Evolutionary conservation across 2,113 vertebrate species (phyloP), one percentile per base, ranked within the genome.

Genomic region (Eretmochelys imbricata): DNA sequence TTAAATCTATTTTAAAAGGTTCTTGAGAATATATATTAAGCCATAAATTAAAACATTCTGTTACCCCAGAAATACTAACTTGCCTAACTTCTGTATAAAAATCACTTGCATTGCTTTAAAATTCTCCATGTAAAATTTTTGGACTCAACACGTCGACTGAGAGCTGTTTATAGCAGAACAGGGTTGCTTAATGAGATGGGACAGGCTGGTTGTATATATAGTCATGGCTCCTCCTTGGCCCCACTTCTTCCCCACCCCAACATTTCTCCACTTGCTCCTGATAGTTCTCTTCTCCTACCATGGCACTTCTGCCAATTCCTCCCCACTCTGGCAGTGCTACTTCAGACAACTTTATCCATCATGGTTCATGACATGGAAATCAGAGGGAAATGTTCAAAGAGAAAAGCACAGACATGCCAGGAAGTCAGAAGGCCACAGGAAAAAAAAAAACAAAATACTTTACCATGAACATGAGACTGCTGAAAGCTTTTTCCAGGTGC

Each of bases 401-500:
- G 80, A 86, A 92, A 20, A 1, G 0, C 25, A 90, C 62, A 90
- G 55, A 75, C 3, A 87, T 35, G 46, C 14, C 29, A 83, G 69
- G 82, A 95, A 95, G 46, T 17, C 24, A 82, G 92, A 25, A 89
- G 24, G 49, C 59, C 24, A 53, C 54, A 89, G 79, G 8, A 81
- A 93, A 6, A 1, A 93, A 49, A 31, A 79, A 85, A 79, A 53
- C 11, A 88, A 93, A 90, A 82, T 91, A 96, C 93, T 91, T 99
- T 98, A 99, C 99, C 99, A 10, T 99, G 99, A 17, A 99, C 99
- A 6, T 99, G 99, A 76, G 99, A 99, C 98, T 99, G 99, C 94
- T 99, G 99, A 97, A 99, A 99, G 97, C 99, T 99, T 97, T 99
- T 99, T 85, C 99, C 99, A 22, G 99, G 99, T 54, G 99, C 99